Base-by-base conservation (phyloP, 2,113 vertebrate species). In the Carassius carassius region DNA sequence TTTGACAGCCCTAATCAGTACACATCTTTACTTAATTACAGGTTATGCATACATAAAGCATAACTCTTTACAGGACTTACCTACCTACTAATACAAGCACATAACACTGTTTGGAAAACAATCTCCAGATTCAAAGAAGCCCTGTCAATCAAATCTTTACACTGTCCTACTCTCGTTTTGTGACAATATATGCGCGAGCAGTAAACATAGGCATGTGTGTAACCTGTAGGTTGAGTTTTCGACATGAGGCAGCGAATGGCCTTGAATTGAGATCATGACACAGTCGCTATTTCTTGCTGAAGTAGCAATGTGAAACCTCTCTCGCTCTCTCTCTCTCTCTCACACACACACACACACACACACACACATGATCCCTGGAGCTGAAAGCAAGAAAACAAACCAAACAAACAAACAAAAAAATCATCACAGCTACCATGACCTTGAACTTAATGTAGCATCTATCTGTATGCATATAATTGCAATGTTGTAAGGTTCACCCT, bases 391-490 rank as follows among this genome's bases (percentile, higher is more conserved):
- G 82, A 73, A 35, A 69, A 44, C 76, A 67, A 35, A 85, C 35
- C 35, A 37, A 60, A 41, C 37, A 41, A 41, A 41, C 35, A 37
- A 41, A 41, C 7, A 29, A 29, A 29, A 9, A 44, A 44, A 10
- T 1, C 37, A 19, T 32, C 7, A 82, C 88, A 90, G 87, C 84
- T 89, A 88, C 74, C 60, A 79, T 86, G 88, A 83, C 91, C 91
- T 92, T 91, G 90, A 88, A 81, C 83, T 90, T 89, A 89, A 90
- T 90, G 83, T 84, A 88, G 75, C 6, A 11, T 49, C 4, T 76
- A 23, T 19, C 35, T 81, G 82, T 81, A 73, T 8, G 16, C 77
- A 47, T 81, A 62, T 81, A 35, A 47, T 32, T 81, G 51, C 23
- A n/a, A 65, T 60, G 51, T 41, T 51, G 32, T 80, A 81, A 67